phyloP scores from a whole-genome alignment of 2,888 invertebrate genomes.

The Caenorhabditis doughertyi region DNA sequence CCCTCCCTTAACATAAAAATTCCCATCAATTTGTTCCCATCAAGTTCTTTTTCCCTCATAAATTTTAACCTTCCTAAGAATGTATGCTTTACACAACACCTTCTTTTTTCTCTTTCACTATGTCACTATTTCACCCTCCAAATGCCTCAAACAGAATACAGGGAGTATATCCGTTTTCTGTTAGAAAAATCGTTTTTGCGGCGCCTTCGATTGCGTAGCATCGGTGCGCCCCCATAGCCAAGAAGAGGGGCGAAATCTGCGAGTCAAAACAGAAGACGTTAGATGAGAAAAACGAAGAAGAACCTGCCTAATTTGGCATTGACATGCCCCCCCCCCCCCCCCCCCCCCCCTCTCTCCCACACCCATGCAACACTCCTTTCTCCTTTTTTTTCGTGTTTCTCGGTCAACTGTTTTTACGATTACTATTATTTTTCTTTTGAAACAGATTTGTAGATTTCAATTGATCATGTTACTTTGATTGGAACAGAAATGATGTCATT shows the following conservation, averaged over 20 bases:
- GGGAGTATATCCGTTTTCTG: conserved; percentile 51
- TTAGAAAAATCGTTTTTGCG: conserved; percentile 54
- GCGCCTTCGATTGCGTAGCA: conserved; percentile 11
- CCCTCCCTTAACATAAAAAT: conserved; percentile 17
- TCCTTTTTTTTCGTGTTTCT: conserved; percentile 24
- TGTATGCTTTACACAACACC: conserved; percentile 58
- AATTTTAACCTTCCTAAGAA: conserved; percentile 57
- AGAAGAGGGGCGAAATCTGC: conserved; percentile 28
- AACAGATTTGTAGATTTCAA: conserved; percentile 4
- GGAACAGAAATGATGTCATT: no score
- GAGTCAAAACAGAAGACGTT: conserved; percentile 48
- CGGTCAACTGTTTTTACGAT: conserved; percentile 43
- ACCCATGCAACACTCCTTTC: conserved; percentile 35
- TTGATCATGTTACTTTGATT: no score
- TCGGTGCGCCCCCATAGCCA: conserved; percentile 19
- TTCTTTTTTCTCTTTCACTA: background rate
- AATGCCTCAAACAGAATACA: conserved; percentile 14
- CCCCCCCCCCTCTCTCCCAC: conserved; percentile 19
- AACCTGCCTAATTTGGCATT: conserved; percentile 63
- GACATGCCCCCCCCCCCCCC: conserved; percentile 48
- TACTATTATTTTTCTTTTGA: conserved; percentile 13
- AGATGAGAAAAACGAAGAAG: conserved; percentile 4
- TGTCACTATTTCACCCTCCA: conserved; percentile 4
- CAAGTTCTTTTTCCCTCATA: conserved; percentile 50
- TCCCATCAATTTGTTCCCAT: conserved; percentile 16